These are phyloP conservation scores for Cataglyphis hispanica DNA, from an alignment of 1,140 invertebrate species.

Conservation along the genomic window DNA sequence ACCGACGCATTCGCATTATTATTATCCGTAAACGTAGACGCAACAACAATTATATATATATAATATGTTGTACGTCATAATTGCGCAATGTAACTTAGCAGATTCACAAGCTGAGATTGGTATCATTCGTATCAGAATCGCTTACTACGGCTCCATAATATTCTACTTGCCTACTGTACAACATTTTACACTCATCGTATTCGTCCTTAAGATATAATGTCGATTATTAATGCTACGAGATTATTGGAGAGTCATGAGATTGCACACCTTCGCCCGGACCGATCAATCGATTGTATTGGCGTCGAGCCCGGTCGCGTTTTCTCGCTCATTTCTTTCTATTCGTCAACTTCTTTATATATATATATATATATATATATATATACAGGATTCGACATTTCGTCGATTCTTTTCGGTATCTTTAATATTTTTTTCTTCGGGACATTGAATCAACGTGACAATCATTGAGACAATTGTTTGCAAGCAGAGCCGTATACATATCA, in stretches of 20 bases:
- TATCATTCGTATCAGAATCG: slow-evolving; percentile 82
- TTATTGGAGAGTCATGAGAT: slow-evolving; percentile 86
- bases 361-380: slow-evolving; percentile 33
- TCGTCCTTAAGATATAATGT: slow-evolving; percentile 78
- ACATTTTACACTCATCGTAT: slow-evolving; percentile 85
- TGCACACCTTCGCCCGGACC: slow-evolving; percentile 74
- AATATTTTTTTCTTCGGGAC: not conserved
- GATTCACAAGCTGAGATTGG: slow-evolving; percentile 86
- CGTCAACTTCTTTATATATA: slow-evolving; percentile 11
- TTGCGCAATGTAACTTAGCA: slow-evolving; percentile 84
- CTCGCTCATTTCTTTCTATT: slow-evolving; percentile 24
- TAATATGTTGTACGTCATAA: slow-evolving; percentile 79
- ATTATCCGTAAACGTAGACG: slow-evolving; percentile 72
- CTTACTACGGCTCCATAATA: slow-evolving; percentile 81
- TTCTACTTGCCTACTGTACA: slow-evolving; percentile 86
- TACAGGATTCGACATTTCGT: not conserved
- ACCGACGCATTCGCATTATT: slow-evolving; percentile 60
- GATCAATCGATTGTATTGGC: slow-evolving; percentile 46
- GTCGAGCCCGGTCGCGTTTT: slow-evolving; percentile 55
- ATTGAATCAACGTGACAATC: slow-evolving; percentile 5
- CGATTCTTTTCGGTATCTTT: slow-evolving; percentile 24
- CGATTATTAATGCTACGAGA: slow-evolving; percentile 83
- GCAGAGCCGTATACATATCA: slow-evolving; percentile 11
- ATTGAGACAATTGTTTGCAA: slow-evolving; percentile 11
- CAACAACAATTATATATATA: slow-evolving; percentile 80